Base-by-base conservation (phyloP, 2,797 vertebrate species). In the Antrozous pallidus region DNA sequence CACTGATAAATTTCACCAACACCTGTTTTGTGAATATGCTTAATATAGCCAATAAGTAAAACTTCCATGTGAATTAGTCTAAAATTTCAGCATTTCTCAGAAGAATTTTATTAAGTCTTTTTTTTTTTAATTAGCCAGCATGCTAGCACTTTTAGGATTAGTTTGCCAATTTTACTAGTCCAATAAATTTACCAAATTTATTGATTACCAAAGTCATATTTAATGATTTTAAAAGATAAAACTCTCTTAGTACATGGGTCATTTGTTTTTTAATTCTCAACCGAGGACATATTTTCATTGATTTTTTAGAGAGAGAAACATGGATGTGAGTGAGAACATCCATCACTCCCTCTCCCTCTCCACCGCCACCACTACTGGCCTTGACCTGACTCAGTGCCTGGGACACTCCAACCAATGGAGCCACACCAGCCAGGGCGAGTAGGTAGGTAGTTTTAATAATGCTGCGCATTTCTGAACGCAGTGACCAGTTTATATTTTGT, bases 401-500 rank as follows among this genome's bases (percentile, higher is more conserved):
- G 61, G 16, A 20, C 17, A 36, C n/a, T 65, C 63, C 63, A 65
- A 65, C 63, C 17, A 65, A 20, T 4, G 17, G 63, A 33, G 63
- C n/a, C 17, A 65, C n/a, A 65, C n/a, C 0, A 8, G n/a, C 63
- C 63, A 65, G 63, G 63, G n/a, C 4, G 8, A 49, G 1, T 93
- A 26, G 8, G 31, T 73, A 38, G 28, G 18, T 49, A 89, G n/a
- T 74, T 89, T 86, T 54, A 88, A 74, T 73, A 90, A 61, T 83
- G 63, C 42, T 94, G 28, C 84, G 31, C 80, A 69, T 69, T 87
- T 92, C 54, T 90, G 54, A 93, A 28, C 14, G 38, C 80, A 51
- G 10, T 75, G 33, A 91, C 16, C 28, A 75, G 69, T 84, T 87
- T 93, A 84, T 75, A 70, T 82, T 90, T 96, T 90, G 36, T 94